Conservation (phyloP, 2,797 vertebrate genomes). For the Prunella strophiata region DNA sequence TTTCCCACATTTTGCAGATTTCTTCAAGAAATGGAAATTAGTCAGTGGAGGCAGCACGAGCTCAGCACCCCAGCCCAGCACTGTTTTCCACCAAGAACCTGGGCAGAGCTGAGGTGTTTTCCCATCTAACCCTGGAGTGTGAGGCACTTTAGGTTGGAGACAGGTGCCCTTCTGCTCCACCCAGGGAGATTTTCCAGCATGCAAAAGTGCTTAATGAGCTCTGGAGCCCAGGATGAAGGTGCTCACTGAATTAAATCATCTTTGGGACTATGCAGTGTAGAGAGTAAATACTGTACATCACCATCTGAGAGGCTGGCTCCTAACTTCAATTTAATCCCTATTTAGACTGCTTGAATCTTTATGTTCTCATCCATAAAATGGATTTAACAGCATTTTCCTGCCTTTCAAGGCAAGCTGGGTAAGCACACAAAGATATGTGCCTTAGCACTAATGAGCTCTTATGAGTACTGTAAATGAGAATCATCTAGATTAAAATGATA, state of each 20-base stretch:
- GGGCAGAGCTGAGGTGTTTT: neutral
- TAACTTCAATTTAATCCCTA: constrained; percentile 27
- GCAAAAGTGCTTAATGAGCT: neutral
- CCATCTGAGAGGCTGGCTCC: neutral
- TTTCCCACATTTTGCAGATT: neutral
- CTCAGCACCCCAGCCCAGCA: neutral
- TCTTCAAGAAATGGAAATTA: neutral
- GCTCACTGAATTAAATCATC: neutral
- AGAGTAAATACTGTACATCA: neutral
- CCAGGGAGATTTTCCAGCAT: neutral
- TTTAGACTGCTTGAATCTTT: constrained; percentile 21
- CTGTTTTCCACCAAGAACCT: neutral
- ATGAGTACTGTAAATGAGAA: neutral
- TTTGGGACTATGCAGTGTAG: neutral
- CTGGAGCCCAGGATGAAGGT: neutral
- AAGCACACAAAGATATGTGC: neutral
- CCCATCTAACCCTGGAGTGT: neutral
- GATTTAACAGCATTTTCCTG: constrained; percentile 34
- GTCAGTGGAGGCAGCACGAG: neutral
- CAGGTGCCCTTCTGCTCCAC: neutral
- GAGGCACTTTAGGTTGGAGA: neutral
- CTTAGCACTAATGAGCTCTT: neutral
- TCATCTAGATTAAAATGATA: neutral
- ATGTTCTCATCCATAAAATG: constrained; percentile 32
- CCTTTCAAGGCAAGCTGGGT: constrained; percentile 18